Percentiles rank a stretch among this genome's conserved stretches.
These are phyloP conservation scores for Lepus timidus DNA, from an alignment of 2,113 vertebrate genomes.

Conservation along the genomic window DNA sequence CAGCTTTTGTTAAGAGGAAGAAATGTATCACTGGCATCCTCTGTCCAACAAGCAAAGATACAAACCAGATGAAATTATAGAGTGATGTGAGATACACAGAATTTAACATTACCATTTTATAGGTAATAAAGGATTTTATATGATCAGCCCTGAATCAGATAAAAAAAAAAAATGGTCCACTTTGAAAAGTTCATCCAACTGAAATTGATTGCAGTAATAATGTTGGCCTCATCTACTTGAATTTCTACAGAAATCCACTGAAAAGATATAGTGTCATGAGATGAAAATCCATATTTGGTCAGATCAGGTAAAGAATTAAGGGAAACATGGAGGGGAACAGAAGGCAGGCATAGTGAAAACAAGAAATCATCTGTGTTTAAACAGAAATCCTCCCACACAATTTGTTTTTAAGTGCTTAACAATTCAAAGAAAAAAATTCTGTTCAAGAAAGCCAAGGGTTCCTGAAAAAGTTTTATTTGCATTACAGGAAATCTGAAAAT, in stretches of 20 bases:
- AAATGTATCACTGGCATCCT: neutral
- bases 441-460: neutral
- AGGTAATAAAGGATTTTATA: neutral
- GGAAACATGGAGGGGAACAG: neutral
- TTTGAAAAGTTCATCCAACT: neutral
- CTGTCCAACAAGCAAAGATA: neutral
- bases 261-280: neutral
- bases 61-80: neutral
- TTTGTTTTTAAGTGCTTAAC: constrained; percentile 6
- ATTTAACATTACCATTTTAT: neutral
- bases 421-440: neutral
- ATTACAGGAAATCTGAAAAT: constrained; percentile 33
- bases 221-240: neutral
- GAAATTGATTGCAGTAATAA: neutral
- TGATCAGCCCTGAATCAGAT: neutral
- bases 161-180: neutral
- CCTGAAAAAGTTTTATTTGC: neutral
- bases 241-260: neutral
- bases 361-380: neutral
- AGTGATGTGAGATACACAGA: neutral
- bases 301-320: neutral
- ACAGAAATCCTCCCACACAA: neutral
- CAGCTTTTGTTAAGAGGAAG: neutral
- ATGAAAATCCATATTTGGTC: neutral
- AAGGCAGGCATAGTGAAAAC: neutral